Percentiles rank a stretch among this genome's conserved stretches.
phyloP scores from a whole-genome alignment of 53 echinoderm and acorn worm genomes.

The Henricia sp. region DNA sequence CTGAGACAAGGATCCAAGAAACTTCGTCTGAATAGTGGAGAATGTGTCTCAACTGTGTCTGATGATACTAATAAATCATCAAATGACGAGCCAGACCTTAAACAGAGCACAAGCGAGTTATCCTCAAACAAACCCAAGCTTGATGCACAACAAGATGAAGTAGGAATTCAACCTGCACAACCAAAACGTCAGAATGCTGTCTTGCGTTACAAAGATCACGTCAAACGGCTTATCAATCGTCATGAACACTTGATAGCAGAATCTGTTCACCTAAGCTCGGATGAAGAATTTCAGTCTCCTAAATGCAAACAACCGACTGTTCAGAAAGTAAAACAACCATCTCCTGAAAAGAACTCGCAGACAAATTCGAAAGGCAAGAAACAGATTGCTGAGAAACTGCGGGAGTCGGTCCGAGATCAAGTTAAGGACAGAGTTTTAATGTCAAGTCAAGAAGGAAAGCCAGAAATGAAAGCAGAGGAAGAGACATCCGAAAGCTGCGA shows the following conservation, averaged over 20 bases:
- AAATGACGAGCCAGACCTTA: not conserved
- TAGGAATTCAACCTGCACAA: not conserved
- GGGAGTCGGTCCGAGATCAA: not conserved
- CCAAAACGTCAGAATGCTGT: conserved; percentile 54
- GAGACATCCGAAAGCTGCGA: not conserved
- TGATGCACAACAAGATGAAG: not conserved
- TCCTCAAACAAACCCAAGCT: not conserved
- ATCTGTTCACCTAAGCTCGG: no score
- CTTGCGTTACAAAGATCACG: conserved; percentile 75
- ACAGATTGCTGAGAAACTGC: conserved; percentile 9
- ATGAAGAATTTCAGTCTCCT: conserved; percentile 68
- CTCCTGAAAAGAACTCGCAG: not conserved
- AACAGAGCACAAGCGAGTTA: not conserved
- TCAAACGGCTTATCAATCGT: conserved; percentile 81
- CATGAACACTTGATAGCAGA: conserved; percentile 84
- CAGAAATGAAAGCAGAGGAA: not conserved
- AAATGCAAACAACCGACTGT: not conserved
- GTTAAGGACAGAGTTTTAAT: not conserved
- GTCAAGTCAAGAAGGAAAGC: conserved; percentile 1
- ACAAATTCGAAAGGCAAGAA: not conserved
- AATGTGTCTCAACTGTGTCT: conserved; percentile 30
- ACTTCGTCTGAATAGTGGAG: conserved; percentile 39
- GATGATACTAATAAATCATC: not conserved
- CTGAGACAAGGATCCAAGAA: conserved; percentile 30
- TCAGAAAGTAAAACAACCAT: conserved; percentile 4